Percentiles rank a stretch among this genome's conserved stretches.
Evolutionary conservation across 2,797 vertebrate species (phyloP).

Genomic region (Lemur catta): DNA sequence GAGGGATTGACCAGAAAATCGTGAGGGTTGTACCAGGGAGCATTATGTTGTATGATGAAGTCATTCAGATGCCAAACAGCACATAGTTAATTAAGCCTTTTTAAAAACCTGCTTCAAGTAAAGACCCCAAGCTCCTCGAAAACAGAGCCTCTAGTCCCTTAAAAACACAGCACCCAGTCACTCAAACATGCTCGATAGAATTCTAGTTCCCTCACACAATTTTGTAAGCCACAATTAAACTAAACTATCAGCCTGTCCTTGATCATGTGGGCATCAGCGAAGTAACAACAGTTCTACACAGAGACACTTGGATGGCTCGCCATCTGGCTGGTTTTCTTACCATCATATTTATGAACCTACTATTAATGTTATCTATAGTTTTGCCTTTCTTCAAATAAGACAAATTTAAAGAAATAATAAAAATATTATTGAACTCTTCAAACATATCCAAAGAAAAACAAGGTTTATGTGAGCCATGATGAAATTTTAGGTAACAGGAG

Average conservation of each 20-base stretch:
- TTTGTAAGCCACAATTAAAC: not conserved
- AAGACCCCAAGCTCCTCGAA: not conserved
- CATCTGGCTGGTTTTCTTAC: not conserved
- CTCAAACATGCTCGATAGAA: not conserved
- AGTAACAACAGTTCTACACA: not conserved
- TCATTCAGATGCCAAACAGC: not conserved
- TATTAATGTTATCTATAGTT: not conserved
- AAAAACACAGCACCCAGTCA: not conserved
- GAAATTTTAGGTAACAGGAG: not conserved
- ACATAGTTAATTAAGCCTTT: not conserved
- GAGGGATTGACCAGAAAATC: not conserved
- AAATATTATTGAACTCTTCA: not conserved
- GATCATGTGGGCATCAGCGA: not conserved
- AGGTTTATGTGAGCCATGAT: not conserved
- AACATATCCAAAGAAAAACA: not conserved
- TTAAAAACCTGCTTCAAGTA: not conserved
- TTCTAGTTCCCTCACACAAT: not conserved
- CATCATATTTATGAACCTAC: not conserved
- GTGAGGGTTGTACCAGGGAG: not conserved
- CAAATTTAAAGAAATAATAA: not conserved
- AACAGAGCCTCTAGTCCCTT: not conserved
- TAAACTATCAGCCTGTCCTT: not conserved
- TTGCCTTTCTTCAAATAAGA: slow-evolving; percentile 27
- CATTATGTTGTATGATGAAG: not conserved
- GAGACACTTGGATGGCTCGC: not conserved